Conservation (phyloP, 35 echinoderm and acorn worm genomes). For the Strongylocentrotus purpuratus region DNA sequence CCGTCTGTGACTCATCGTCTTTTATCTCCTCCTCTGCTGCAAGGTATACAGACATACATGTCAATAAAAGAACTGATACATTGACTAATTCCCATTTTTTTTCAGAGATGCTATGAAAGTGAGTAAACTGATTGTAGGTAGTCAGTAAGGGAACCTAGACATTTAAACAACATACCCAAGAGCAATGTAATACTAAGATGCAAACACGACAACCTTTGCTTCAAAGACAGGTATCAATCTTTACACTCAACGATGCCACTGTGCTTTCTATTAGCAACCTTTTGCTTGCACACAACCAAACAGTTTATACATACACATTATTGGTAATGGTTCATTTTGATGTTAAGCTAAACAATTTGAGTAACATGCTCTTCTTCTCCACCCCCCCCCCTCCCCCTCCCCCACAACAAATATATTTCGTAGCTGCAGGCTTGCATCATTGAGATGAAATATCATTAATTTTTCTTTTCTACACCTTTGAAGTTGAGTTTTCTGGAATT, state of each 20-base stretch:
- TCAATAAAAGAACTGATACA: neutral
- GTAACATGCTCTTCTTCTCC: neutral
- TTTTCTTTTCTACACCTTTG: neutral
- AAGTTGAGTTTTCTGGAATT: neutral
- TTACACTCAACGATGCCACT: too few species aligned
- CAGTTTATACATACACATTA: too few species aligned
- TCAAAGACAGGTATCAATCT: neutral
- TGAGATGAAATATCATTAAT: neutral
- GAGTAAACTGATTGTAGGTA: too few species aligned
- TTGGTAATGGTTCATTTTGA: too few species aligned
- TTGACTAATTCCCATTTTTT: neutral
- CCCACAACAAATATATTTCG: neutral
- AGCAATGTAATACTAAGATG: neutral
- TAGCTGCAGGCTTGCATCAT: neutral
- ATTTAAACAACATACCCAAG: neutral
- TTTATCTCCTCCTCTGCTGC: neutral
- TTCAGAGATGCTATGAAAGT: neutral
- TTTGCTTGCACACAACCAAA: too few species aligned
- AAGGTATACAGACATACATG: neutral
- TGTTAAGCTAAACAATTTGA: too few species aligned
- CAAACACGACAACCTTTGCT: neutral
- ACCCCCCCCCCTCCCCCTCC: too few species aligned
- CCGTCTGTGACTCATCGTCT: neutral
- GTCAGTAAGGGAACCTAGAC: neutral
- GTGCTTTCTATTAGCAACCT: too few species aligned